Base-by-base conservation (phyloP, 2,797 vertebrate genomes). In the Poeciliopsis gracilis region DNA sequence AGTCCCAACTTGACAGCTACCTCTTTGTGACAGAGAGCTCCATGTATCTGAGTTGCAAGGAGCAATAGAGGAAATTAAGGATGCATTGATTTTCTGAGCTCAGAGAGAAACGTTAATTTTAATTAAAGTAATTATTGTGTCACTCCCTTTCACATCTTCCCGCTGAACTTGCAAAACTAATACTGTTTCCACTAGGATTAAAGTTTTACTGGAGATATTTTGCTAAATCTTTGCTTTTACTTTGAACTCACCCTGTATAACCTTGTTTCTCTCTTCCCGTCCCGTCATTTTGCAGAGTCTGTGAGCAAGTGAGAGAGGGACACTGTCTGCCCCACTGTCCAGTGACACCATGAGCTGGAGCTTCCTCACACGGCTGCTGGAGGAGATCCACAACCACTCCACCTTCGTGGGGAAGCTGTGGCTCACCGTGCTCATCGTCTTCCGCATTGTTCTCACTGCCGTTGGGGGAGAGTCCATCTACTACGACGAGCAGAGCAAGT, bases 351-450 rank as follows among this genome's bases (percentile, higher is more conserved):
- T 99, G 98, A 99, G 98, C 93, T 99, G 98, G 98, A 99, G 98
- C 95, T 99, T 99, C 94, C 96, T 99, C 95, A 99, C 98, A 67
- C 97, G 98, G 86, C 96, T 99, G 93, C 96, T 99, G 92, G 98
- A 99, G 95, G 98, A 99, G 95, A 99, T 99, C 95, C 98, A 99
- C 97, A 98, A 99, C 94, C 98, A 99, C 91, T 99, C 98, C 82
- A 99, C 98, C 28, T 99, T 99, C 83, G 98, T 99, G 88, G 98
- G 98, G 93, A 99, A 99, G 94, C 97, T 99, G 95, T 99, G 98
- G 98, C 96, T 99, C 95, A 98, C 98, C 0, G 96, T 97, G 81
- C 90, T 99, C 92, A 98, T 99, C 67, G 97, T 99, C 79, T 99
- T 99, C 92, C 97, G 98, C 82, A 99, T 99, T 4, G 98, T 99